phyloP scores from a whole-genome alignment of 2,797 vertebrate species.

The Chiroxiphia lanceolata region DNA sequence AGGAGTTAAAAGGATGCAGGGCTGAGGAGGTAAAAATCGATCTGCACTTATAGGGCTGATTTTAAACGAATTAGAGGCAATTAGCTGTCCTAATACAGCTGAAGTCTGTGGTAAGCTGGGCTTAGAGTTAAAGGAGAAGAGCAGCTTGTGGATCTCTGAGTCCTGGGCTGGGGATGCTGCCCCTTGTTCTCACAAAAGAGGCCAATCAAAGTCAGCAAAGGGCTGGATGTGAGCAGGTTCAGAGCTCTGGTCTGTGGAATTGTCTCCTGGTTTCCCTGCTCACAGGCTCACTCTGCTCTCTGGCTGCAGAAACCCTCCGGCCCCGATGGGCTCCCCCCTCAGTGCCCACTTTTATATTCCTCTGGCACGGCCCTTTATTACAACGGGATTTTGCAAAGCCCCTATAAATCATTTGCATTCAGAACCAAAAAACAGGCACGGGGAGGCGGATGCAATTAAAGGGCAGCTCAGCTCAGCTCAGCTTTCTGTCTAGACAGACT shows the following conservation, averaged over 20 bases:
- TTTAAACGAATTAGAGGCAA: not conserved
- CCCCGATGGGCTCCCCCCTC: not conserved
- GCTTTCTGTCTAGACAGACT: constrained; percentile 35
- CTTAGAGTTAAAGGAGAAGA: not conserved
- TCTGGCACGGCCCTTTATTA: not conserved
- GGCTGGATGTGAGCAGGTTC: not conserved
- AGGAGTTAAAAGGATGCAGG: not conserved
- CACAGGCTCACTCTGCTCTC: not conserved
- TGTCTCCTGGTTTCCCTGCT: not conserved
- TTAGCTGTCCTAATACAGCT: not conserved
- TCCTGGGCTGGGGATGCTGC: not conserved
- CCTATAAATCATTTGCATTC: not conserved
- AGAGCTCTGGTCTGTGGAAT: not conserved
- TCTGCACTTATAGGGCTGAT: not conserved
- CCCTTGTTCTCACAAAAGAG: not conserved
- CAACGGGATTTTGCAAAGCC: not conserved
- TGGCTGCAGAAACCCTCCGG: not conserved
- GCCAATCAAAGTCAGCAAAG: not conserved
- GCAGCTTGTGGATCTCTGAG: not conserved
- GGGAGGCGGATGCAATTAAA: constrained; percentile 35
- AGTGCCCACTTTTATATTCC: not conserved
- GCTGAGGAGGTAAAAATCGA: not conserved
- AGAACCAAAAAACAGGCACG: not conserved
- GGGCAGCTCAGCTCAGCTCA: constrained; percentile 16
- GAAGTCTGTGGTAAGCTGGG: not conserved